Percentiles rank a stretch among this genome's conserved stretches.
Conservation (phyloP, 1,140 invertebrate species). For the Philotrypesis tridentata region DNA sequence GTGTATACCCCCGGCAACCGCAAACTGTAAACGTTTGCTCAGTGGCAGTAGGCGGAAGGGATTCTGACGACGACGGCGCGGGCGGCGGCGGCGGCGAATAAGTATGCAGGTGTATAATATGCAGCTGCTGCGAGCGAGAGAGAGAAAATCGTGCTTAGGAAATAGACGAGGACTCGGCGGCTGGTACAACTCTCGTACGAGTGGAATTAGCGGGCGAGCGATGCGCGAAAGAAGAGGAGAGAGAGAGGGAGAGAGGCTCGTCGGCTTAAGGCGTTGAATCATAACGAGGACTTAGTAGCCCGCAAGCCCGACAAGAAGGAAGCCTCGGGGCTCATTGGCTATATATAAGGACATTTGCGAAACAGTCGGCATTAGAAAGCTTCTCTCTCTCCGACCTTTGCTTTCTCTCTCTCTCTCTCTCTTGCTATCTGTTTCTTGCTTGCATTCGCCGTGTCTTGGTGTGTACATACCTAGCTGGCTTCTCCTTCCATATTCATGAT, state of each 20-base stretch:
- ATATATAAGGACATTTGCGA: slow-evolving; percentile 56
- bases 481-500: slow-evolving; percentile 64
- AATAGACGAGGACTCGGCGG: slow-evolving; percentile 60
- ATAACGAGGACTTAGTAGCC: slow-evolving; percentile 70
- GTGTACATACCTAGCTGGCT: not conserved
- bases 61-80: not conserved
- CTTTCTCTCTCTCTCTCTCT: too few relatives aligned
- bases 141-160: slow-evolving; percentile 48
- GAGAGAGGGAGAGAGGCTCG: slow-evolving; percentile 49
- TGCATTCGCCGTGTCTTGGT: slow-evolving; percentile 24
- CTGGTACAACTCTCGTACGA: slow-evolving; percentile 53
- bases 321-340: slow-evolving; percentile 61
- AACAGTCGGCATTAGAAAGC: slow-evolving; percentile 59
- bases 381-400: slow-evolving; percentile 46
- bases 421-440: slow-evolving; percentile 1
- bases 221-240: slow-evolving; percentile 31
- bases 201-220: slow-evolving; percentile 62
- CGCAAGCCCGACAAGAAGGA: slow-evolving; percentile 68
- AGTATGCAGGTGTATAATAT: slow-evolving; percentile 29
- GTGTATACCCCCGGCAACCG: not conserved
- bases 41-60: not conserved
- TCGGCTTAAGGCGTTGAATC: slow-evolving; percentile 70
- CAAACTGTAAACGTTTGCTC: not conserved
- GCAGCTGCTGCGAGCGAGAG: not conserved
- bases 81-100: not conserved